A percentile compares a stretch with the other conserved stretches of the same genome.
These are phyloP conservation scores for Eidolon helvum DNA, from an alignment of 2,113 vertebrate species.

Conservation along the genomic window DNA sequence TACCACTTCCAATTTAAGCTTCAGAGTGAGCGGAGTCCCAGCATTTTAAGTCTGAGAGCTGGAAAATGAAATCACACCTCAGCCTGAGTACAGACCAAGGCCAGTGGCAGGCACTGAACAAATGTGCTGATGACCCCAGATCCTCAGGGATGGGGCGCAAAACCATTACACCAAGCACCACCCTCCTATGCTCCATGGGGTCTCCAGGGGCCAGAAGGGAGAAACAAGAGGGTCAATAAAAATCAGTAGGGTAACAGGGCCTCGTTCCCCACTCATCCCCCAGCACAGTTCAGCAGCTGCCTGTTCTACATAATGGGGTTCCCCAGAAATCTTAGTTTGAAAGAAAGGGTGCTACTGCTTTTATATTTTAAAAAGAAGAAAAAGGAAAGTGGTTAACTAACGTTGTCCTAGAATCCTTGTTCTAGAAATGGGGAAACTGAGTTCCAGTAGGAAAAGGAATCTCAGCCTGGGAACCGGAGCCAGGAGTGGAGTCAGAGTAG, in stretches of 20 bases:
- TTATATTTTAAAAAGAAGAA: neutral
- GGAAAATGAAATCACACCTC: neutral
- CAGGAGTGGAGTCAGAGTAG: neutral
- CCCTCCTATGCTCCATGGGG: fast-evolving
- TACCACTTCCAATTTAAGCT: neutral
- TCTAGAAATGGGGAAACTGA: neutral
- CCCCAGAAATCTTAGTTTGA: neutral
- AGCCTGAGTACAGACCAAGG: neutral
- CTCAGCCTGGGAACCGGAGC: neutral
- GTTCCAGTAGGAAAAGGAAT: neutral
- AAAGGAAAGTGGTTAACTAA: neutral
- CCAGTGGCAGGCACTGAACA: fast-evolving
- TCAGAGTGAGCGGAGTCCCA: neutral
- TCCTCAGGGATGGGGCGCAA: neutral
- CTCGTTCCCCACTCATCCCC: neutral
- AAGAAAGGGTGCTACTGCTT: neutral
- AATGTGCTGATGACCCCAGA: no score
- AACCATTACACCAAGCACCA: neutral
- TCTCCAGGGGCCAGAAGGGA: neutral
- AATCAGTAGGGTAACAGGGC: neutral
- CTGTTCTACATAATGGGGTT: neutral
- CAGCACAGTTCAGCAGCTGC: no score
- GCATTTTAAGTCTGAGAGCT: neutral
- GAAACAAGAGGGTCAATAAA: neutral
- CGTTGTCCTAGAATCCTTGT: neutral